phyloP scores from a whole-genome alignment of 2,797 vertebrate species.

The Dallia pectoralis region DNA sequence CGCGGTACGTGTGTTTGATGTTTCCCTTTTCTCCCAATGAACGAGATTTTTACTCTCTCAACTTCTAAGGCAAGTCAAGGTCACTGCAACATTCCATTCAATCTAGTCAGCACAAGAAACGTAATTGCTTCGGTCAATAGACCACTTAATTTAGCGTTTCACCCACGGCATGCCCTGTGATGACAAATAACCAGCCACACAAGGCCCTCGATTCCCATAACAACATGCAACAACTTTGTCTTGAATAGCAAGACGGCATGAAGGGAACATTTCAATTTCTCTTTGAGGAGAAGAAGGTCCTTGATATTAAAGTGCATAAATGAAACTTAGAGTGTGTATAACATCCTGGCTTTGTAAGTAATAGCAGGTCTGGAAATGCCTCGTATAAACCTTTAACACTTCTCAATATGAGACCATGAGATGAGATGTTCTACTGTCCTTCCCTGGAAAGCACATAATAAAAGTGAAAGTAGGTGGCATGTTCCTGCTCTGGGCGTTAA shows the following conservation, averaged over 20 bases:
- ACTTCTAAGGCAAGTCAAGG: slow-evolving; percentile 2
- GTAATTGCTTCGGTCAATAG: not conserved
- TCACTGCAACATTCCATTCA: not conserved
- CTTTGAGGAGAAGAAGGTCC: not conserved
- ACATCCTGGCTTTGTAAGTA: not conserved
- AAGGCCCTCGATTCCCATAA: not conserved
- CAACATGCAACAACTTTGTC: not conserved
- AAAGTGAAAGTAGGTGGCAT: not conserved
- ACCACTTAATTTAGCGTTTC: slow-evolving; percentile 5
- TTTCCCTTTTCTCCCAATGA: not conserved
- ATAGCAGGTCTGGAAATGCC: not conserved
- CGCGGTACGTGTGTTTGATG: not conserved
- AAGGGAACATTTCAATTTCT: not conserved
- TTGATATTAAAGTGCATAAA: not conserved
- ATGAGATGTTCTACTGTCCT: not conserved
- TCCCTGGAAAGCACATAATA: not conserved
- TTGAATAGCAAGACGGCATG: not conserved
- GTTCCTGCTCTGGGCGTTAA: not conserved
- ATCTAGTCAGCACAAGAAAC: not conserved
- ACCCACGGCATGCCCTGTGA: not conserved
- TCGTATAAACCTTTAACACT: not conserved
- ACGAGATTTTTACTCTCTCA: not conserved
- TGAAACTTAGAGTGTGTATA: not conserved
- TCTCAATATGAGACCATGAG: not conserved
- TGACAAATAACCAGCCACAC: not conserved